Base-by-base conservation (phyloP, 1,140 invertebrate genomes). In the Conus betulinus region DNA sequence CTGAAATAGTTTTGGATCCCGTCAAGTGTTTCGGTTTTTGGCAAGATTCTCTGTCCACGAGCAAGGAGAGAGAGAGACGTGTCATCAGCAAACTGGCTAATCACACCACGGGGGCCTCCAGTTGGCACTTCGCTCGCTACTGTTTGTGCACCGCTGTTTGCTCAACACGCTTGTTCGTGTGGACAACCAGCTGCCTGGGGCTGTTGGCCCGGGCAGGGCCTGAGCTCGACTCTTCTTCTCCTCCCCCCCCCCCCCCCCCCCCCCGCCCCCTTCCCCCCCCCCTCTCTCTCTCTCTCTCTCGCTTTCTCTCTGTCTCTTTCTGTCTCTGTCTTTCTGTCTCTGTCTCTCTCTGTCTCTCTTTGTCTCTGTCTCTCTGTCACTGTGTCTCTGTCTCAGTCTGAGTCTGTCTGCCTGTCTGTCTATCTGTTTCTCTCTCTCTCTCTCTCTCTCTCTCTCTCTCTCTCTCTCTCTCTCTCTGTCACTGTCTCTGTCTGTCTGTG, bases 61-160 rank as follows among this genome's bases (percentile, higher is more conserved):
- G 8, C 15, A 60, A 60, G 20, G 67, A 71, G 20, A 71, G 67
- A 71, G 67, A 63, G 60, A 63, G 60, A 71, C 67, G 67, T 71
- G 67, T 10, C 67, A 71, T 71, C 67, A 20, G 20, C 67, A 71
- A 71, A 71, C 67, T 71, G 67, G 67, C 67, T 71, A 71, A 71
- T 71, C 67, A 71, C 67, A 71, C 67, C 20, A 23, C 20, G 67
- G 20, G 60, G 11, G 6, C 67, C 67, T 71, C 13, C 23, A 71
- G 67, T 71, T 71, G 67, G 67, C 67, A 71, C 13, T 23, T 71
- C 67, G 10, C 67, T 71, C 67, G 67, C 67, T 71, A 71, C 67
- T 71, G 67, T 71, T 71, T 71, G 67, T 20, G 67, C 67, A 71
- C 67, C 67, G 17, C 67, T 71, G 67, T 71, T 71, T 71, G 67